Conservation (phyloP, 2,888 invertebrate species). For the Gonocerus acuteangulatus region DNA sequence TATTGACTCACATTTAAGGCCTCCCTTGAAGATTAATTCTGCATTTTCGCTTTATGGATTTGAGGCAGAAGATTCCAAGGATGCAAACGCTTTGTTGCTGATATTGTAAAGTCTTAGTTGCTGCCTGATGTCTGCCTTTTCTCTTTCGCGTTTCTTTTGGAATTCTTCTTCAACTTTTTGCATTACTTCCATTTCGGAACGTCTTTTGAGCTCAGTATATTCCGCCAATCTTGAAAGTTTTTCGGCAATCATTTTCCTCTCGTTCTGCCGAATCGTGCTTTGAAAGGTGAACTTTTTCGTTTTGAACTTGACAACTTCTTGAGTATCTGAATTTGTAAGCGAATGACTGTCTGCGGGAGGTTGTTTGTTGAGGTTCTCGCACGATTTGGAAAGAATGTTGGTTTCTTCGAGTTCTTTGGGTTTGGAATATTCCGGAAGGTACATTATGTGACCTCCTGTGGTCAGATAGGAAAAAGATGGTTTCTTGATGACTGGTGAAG, state of each 20-base stretch:
- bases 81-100: constrained; percentile 55
- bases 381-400: constrained; percentile 44
- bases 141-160: constrained; percentile 66
- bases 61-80: constrained; percentile 57
- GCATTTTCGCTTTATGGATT: constrained; percentile 49
- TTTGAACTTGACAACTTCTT: constrained; percentile 28
- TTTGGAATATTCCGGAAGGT: constrained; percentile 52
- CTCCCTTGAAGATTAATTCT: constrained; percentile 41
- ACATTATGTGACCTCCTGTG: constrained; percentile 69
- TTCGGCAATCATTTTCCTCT: constrained; percentile 64
- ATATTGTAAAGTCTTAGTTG: constrained; percentile 64
- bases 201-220: constrained; percentile 64
- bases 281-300: constrained; percentile 62
- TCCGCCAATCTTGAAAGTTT: constrained; percentile 69
- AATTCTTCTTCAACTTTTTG: constrained; percentile 80
- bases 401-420: constrained; percentile 31
- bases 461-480: constrained; percentile 53
- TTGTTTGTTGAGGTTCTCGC: constrained; percentile 42
- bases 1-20: neutral
- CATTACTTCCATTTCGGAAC: constrained; percentile 73
- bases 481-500: constrained; percentile 41
- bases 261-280: constrained; percentile 73
- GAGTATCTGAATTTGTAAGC: constrained; percentile 15
- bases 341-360: constrained; percentile 10
- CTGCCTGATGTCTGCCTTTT: constrained; percentile 54